Evolutionary conservation across 2,888 invertebrate species (phyloP).

Genomic region (Ormyrus thymus): DNA sequence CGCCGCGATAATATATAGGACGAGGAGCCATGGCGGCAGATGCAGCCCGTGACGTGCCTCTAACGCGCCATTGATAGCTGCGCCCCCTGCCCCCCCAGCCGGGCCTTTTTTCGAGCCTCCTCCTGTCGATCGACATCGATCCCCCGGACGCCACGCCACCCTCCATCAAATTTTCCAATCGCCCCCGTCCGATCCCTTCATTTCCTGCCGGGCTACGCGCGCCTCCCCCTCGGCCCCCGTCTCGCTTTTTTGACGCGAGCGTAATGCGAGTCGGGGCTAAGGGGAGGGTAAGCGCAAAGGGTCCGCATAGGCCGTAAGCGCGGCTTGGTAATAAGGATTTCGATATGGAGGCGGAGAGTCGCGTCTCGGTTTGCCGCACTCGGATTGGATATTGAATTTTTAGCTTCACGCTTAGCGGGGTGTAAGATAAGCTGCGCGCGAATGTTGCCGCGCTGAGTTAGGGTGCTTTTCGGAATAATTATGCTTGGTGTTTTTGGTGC

Average conservation of each 20-base stretch:
- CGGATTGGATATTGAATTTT: conserved; percentile 10
- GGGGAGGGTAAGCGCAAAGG: conserved; percentile 56
- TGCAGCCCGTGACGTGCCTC: conserved; percentile 63
- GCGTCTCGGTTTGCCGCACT: neutral
- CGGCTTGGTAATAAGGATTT: conserved; percentile 42
- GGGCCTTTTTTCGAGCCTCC: neutral
- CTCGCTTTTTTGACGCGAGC: conserved; percentile 56
- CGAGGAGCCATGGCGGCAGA: conserved; percentile 65
- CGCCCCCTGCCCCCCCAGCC: neutral
- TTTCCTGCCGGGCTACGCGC: conserved; percentile 9
- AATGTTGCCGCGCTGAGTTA: conserved; percentile 6
- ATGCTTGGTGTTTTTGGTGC: too few relatives aligned
- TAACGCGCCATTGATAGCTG: conserved; percentile 63
- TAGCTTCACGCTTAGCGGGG: neutral
- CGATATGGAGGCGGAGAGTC: conserved; percentile 32
- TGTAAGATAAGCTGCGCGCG: neutral
- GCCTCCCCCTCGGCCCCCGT: neutral
- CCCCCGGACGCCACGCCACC: conserved; percentile 59
- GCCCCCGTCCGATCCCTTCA: conserved; percentile 61
- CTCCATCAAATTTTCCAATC: conserved; percentile 74
- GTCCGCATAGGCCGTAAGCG: conserved; percentile 61
- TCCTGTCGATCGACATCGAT: too few relatives aligned
- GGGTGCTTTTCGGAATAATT: neutral
- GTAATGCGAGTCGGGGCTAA: conserved; percentile 59
- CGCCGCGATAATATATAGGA: conserved; percentile 68